These are phyloP conservation scores for Lagorchestes hirsutus DNA, from an alignment of 2,797 vertebrate species.

Conservation along the genomic window DNA sequence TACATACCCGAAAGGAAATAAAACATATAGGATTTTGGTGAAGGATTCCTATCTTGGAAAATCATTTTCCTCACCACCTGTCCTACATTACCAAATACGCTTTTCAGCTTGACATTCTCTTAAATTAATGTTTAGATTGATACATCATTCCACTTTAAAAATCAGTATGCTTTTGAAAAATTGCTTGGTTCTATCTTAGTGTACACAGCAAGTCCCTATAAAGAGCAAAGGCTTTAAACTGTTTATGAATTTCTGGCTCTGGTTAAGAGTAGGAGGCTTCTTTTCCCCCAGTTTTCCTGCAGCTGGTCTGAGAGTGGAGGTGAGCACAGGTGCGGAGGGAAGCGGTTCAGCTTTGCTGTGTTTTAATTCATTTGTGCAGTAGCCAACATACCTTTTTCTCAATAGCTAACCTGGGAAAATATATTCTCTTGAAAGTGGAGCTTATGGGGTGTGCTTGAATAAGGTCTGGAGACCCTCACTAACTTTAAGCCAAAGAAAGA, in stretches of 20 bases:
- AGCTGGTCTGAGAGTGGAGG: conserved; percentile 14
- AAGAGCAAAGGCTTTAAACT: not conserved
- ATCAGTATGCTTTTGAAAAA: conserved; percentile 14
- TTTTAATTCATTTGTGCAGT: conserved; percentile 35
- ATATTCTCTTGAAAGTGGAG: conserved; percentile 22
- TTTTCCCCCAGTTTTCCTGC: conserved; percentile 20
- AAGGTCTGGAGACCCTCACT: conserved; percentile 14
- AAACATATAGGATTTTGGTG: not conserved
- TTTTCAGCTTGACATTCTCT: conserved; percentile 12
- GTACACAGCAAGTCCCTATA: not conserved
- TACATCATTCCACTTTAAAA: conserved; percentile 44
- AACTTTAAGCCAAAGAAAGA: conserved; percentile 50
- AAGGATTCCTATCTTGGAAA: not conserved
- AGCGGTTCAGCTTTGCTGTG: not conserved
- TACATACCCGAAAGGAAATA: not conserved
- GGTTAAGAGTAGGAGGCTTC: not conserved
- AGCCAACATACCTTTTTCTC: conserved; percentile 33
- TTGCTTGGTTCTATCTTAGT: conserved; percentile 15
- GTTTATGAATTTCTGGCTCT: not conserved
- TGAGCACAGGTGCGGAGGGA: not conserved
- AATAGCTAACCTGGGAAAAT: conserved; percentile 52
- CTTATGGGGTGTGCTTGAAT: conserved; percentile 7
- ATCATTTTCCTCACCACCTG: conserved; percentile 17
- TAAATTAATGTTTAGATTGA: conserved; percentile 11
- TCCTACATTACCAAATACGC: not conserved